Conservation (phyloP, 2,888 invertebrate genomes). For the Osmoderma eremita region DNA sequence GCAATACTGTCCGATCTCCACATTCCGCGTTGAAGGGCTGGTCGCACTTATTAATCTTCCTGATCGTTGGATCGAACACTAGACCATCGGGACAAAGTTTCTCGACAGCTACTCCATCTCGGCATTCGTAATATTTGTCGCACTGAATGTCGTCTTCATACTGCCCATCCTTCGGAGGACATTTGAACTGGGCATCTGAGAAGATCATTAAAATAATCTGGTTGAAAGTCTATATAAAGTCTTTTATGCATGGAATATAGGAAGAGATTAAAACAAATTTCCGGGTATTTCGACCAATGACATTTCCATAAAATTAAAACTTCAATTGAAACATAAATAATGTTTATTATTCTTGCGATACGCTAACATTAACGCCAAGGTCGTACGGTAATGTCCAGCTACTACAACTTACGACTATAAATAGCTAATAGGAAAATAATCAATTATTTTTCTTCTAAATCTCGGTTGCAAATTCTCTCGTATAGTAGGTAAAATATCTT, state of each 20-base stretch:
- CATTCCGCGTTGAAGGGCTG: constrained; percentile 93
- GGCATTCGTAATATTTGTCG: constrained; percentile 86
- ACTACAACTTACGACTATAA: no score
- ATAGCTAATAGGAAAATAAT: constrained; percentile 23
- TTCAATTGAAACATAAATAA: constrained; percentile 12
- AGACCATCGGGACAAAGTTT: constrained; percentile 89
- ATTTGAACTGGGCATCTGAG: constrained; percentile 68
- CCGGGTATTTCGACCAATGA: not conserved
- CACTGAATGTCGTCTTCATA: constrained; percentile 84
- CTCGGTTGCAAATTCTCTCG: not conserved
- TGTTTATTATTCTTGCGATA: not conserved
- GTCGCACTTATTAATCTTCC: constrained; percentile 91
- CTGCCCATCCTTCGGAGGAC: constrained; percentile 84
- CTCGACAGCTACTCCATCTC: constrained; percentile 75
- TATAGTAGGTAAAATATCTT: constrained; percentile 10
- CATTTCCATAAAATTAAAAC: constrained; percentile 9
- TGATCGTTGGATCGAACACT: constrained; percentile 85
- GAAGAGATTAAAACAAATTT: not conserved
- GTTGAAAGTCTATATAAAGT: no score
- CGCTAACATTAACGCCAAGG: constrained; percentile 14
- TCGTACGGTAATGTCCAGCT: not conserved
- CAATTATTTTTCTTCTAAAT: not conserved
- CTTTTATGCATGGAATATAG: not conserved
- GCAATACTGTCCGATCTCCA: constrained; percentile 85
- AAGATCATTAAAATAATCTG: not conserved